Evolutionary conservation across 1,140 invertebrate species (phyloP), one percentile per base, ranked within the genome.

Genomic region (Ceratosolen fusciceps): DNA sequence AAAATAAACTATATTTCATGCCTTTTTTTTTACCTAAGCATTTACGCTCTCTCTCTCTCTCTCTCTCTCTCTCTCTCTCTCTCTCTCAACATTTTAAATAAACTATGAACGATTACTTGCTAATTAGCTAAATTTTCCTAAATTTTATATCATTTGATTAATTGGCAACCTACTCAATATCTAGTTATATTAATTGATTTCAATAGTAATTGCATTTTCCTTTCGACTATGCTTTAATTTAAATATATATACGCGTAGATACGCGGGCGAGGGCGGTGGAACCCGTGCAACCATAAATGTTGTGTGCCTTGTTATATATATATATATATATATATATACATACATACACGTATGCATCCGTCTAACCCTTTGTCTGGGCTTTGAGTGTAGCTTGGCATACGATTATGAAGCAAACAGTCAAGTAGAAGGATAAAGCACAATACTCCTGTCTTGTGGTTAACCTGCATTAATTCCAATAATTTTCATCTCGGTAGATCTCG

Each of bases 161-260:
- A 86, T 87, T 87, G 83, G 80, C 78, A 81, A 82, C 74, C 85
- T 80, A 83, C 83, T 85, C 84, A 78, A 52, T 81, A 77, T 80
- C 79, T 80, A 84, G 82, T 87, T 86, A 86, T 87, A 84, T 82
- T 85, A 87, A 86, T 87, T 86, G 84, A 87, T 87, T 85, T 83
- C 73, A 62, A 75, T 74, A 72, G 82, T 86, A 87, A 86, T 86
- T 87, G 82, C 84, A 83, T 86, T 86, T 83, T 79, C 80, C 72
- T 68, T 74, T 80, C 58, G 62, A 65, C 43, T 24, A 9, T 43
- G 26, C 31, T 80, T 21, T 68, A 68, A 58, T 72, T 21, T 39
- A 68, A 8, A 52, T 49, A 49, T n/a, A 70, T 31, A 72, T n/a
- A 39, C 16, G 49, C 24, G n/a, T 49, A 71, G 29, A 77, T 37